Base-by-base conservation (phyloP, 2,797 vertebrate genomes). In the Antennarius maculatus region DNA sequence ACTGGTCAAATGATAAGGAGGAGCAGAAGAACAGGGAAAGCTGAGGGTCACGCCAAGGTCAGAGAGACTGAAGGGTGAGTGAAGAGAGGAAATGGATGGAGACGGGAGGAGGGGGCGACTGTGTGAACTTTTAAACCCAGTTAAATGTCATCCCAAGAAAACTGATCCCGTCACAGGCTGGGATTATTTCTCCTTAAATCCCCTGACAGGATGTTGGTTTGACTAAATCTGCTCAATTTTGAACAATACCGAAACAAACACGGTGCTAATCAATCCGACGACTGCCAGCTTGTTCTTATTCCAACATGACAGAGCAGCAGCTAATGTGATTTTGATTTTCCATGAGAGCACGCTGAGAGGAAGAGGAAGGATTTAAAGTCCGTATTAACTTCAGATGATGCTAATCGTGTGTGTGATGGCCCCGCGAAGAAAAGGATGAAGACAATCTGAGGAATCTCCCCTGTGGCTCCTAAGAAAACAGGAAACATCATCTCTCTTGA, bases 101-200 rank as follows among this genome's bases (percentile, higher is more conserved):
- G 50, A 27, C 14, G 37, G 49, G 34, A 2, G 61, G 54, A 45
- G 6, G 52, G n/a, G 16, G 16, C 3, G 27, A 8, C 16, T 65
- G 18, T 34, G 10, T 77, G 54, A 84, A 66, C 42, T 57, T 53
- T 54, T 68, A 55, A 79, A 76, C 66, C 54, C 31, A 12, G 59
- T 75, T 74, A 64, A 72, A 64, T 37, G 23, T 67, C 55, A 72
- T 37, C 56, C 62, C 41, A 49, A 52, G 54, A 55, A 54, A 72
- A 48, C 10, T 5, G 43, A 71, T 77, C 73, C 53, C 7, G 28
- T 16, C 57, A 55, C 34, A 37, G 54, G 0, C 7, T 50, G 55
- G 52, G 31, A 23, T 23, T 23, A 58, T 65, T 59, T 56, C 18
- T 54, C 60, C 42, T 50, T 39, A 28, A 61, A 58, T 16, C 65